Evolutionary conservation across 1,140 invertebrate genomes (phyloP).

Genomic region (Tyrophagus putrescentiae): DNA sequence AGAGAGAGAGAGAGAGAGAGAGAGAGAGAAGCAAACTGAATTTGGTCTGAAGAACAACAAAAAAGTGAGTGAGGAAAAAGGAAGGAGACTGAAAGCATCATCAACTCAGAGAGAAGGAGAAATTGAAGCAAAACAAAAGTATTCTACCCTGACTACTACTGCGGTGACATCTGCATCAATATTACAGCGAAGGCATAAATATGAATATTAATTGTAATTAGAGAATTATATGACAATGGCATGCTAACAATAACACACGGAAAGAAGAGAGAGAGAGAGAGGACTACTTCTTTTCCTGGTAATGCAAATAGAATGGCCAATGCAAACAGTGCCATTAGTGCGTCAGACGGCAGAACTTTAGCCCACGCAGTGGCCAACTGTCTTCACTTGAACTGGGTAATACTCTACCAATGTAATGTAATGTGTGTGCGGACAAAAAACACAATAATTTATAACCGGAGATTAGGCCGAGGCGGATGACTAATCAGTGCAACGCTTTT

Average conservation of each 20-base stretch:
- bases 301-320: conserved; percentile 13
- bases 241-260: not conserved
- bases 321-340: conserved; percentile 13
- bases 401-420: too few species aligned
- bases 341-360: not conserved
- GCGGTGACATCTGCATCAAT: conserved; percentile 8
- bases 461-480: conserved; percentile 6
- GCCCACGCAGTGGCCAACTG: not conserved
- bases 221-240: conserved; percentile 13
- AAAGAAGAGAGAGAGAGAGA: not conserved
- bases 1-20: not conserved
- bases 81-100: too few species aligned
- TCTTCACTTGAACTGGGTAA: not conserved
- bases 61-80: too few species aligned
- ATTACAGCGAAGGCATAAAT: too few species aligned
- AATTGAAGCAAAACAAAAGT: too few species aligned
- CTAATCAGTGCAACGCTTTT: not conserved
- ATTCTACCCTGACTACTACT: too few species aligned
- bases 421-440: too few species aligned
- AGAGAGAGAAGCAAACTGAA: not conserved
- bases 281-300: not conserved
- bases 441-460: conserved; percentile 14
- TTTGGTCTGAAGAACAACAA: not conserved
- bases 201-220: conserved; percentile 14
- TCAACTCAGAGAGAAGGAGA: too few species aligned